Conservation (phyloP, 2,797 vertebrate genomes). For the Lithobates pipiens region DNA sequence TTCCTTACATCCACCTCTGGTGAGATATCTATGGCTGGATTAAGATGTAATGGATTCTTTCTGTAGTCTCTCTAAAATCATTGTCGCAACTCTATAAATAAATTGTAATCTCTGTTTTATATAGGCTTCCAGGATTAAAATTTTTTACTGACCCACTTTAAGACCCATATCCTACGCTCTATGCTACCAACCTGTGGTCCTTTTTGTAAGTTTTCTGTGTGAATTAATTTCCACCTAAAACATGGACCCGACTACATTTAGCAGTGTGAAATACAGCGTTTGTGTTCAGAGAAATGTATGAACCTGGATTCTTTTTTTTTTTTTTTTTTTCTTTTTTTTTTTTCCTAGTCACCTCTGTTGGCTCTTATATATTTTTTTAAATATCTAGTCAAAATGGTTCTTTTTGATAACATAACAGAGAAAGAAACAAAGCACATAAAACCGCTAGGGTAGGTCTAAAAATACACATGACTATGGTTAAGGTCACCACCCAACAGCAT, state of each 20-base stretch:
- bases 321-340: neutral
- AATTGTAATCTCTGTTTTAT: too few species aligned
- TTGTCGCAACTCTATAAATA: too few species aligned
- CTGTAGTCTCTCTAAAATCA: too few species aligned
- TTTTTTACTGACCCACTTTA: neutral
- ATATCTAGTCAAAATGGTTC: neutral
- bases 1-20: too few species aligned
- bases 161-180: neutral
- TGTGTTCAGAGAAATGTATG: neutral
- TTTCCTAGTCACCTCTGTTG: too few species aligned
- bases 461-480: constrained; percentile 34
- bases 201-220: neutral
- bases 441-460: constrained; percentile 41
- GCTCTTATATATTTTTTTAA: neutral
- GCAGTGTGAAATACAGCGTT: neutral
- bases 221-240: neutral
- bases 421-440: constrained; percentile 3
- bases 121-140: too few species aligned
- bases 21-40: neutral
- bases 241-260: neutral
- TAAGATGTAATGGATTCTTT: too few species aligned
- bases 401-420: constrained; percentile 30
- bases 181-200: neutral
- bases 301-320: neutral
- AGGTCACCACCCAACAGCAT: constrained; percentile 38